Conservation (phyloP, 92 coral and sea anemone species). For the Porites lobata region DNA sequence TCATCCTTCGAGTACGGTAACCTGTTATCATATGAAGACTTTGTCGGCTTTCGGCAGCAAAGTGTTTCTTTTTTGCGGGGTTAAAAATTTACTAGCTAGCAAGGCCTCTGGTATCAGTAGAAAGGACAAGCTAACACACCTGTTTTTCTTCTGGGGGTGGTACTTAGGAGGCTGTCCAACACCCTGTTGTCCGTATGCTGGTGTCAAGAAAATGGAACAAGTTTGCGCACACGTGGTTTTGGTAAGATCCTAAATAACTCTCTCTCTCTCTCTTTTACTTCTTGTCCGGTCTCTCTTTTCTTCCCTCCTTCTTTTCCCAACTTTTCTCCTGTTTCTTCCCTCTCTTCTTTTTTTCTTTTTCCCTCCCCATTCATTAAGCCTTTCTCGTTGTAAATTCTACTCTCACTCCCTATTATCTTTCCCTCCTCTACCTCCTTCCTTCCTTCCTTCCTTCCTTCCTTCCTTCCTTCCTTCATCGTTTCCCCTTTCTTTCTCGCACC, state of each 20-base stretch:
- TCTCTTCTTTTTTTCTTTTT: neutral
- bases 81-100: too few species aligned
- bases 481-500: neutral
- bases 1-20: too few species aligned
- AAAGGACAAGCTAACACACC: neutral
- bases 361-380: neutral
- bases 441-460: neutral
- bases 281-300: neutral
- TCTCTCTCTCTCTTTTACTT: neutral
- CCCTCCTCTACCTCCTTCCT: neutral
- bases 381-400: neutral
- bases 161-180: conserved; percentile 91
- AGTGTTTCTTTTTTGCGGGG: too few species aligned
- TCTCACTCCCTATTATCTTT: neutral
- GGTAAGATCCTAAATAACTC: conserved; percentile 49
- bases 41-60: too few species aligned
- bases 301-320: neutral
- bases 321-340: too few species aligned
- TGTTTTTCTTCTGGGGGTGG: neutral
- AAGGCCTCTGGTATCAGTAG: too few species aligned
- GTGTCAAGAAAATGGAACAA: conserved; percentile 89
- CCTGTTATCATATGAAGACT: too few species aligned
- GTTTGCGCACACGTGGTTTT: conserved; percentile 87
- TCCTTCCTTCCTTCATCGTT: neutral
- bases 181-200: conserved; percentile 96